Conservation (phyloP, 2,888 invertebrate genomes). For the Xestia ashworthii region DNA sequence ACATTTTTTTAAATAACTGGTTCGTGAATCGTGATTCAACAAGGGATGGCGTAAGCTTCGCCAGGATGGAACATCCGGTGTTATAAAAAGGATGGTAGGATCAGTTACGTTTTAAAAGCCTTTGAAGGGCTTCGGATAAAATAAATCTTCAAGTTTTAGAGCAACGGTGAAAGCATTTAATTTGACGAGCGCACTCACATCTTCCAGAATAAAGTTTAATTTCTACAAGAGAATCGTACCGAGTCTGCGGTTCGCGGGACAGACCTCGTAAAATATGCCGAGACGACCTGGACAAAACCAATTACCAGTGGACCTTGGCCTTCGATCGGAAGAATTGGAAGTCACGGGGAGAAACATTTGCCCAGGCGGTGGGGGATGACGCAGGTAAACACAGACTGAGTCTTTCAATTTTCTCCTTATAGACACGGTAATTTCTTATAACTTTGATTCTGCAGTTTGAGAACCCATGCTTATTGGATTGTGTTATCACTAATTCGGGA, state of each 20-base stretch:
- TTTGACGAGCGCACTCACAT: background rate
- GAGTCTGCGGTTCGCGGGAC: background rate
- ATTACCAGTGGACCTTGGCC: background rate
- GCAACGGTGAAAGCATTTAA: background rate
- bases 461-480: background rate
- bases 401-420: background rate
- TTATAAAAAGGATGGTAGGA: background rate
- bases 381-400: background rate
- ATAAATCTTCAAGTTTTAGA: background rate
- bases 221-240: background rate
- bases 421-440: background rate
- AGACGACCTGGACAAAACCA: background rate
- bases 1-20: background rate
- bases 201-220: background rate
- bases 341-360: background rate
- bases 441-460: background rate
- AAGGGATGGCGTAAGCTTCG: conserved; percentile 2
- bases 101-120: background rate
- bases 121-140: conserved; percentile 18
- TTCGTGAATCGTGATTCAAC: conserved; percentile 9
- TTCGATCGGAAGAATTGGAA: background rate
- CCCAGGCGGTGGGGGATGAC: background rate
- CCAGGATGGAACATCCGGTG: conserved; percentile 8
- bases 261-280: background rate
- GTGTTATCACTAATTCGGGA: background rate